Evolutionary conservation across 2,888 invertebrate genomes (phyloP).

Genomic region (Sphaeridia pumilis): DNA sequence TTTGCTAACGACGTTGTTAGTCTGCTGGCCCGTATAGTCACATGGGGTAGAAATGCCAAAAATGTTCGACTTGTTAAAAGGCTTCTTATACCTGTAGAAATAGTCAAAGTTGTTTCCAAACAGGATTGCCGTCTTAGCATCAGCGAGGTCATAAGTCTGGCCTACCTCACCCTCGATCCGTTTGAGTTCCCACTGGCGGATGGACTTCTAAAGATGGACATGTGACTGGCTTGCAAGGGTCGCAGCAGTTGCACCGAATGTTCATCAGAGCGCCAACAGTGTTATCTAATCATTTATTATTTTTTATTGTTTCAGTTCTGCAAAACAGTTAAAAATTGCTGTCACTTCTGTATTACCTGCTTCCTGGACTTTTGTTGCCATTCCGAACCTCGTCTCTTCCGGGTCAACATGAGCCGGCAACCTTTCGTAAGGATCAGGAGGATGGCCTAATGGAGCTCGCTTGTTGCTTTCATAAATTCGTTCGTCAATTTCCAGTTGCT

Average conservation of each 20-base stretch:
- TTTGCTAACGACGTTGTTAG: conserved; percentile 24
- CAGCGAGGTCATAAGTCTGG: too few species aligned
- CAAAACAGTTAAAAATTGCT: too few species aligned
- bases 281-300: too few species aligned
- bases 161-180: background rate
- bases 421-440: conserved; percentile 41
- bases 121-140: too few species aligned
- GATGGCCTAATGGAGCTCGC: conserved; percentile 42
- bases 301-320: too few species aligned
- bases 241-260: background rate
- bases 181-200: background rate
- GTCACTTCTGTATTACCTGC: too few species aligned
- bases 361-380: too few species aligned
- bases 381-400: conserved; percentile 41
- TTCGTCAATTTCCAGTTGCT: conserved; percentile 43
- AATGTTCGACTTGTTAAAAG: conserved; percentile 21
- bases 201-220: background rate
- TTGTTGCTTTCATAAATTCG: conserved; percentile 44
- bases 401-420: conserved; percentile 43
- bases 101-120: too few species aligned
- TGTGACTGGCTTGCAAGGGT: conserved; percentile 1
- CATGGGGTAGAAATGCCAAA: conserved; percentile 31
- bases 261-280: background rate
- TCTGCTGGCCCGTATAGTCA: conserved; percentile 27
- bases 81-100: conserved; percentile 19